Conservation (phyloP, 2,888 invertebrate species). For the Drosophila setosimentum region DNA sequence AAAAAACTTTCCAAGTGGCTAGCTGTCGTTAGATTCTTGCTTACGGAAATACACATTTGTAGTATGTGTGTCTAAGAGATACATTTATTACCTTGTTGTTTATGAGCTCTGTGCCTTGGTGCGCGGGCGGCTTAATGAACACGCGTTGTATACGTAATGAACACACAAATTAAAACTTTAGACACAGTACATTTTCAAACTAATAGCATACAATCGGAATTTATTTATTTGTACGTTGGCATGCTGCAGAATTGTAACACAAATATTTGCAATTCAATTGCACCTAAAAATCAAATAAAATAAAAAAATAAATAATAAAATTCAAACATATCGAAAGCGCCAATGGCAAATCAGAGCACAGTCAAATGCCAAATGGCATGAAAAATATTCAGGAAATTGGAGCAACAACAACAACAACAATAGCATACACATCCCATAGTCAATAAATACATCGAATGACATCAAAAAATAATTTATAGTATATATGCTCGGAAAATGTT, state of each 20-base stretch:
- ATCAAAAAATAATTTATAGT: slow-evolving; percentile 30
- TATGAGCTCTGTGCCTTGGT: slow-evolving; percentile 21
- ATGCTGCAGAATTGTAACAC: slow-evolving; percentile 56
- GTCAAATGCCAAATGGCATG: slow-evolving; percentile 50
- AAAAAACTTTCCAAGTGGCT: slow-evolving; percentile 37
- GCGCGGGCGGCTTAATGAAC: slow-evolving; percentile 53
- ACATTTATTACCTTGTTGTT: slow-evolving; percentile 46
- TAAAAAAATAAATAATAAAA: no score
- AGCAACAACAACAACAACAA: slow-evolving; percentile 32
- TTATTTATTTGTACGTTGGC: slow-evolving; percentile 63
- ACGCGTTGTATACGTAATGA: slow-evolving; percentile 48
- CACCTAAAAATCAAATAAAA: slow-evolving; percentile 48
- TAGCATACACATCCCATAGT: slow-evolving; percentile 14
- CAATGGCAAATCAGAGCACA: slow-evolving; percentile 30
- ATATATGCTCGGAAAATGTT: slow-evolving; percentile 32
- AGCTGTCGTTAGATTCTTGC: slow-evolving; percentile 19
- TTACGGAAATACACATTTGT: slow-evolving; percentile 31
- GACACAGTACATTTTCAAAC: slow-evolving; percentile 55
- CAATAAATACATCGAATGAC: slow-evolving; percentile 22
- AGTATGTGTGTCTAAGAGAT: slow-evolving; percentile 18
- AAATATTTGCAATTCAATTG: slow-evolving; percentile 81
- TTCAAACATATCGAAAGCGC: slow-evolving; percentile 27
- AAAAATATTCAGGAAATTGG: slow-evolving; percentile 58
- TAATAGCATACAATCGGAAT: slow-evolving; percentile 69
- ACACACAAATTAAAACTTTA: slow-evolving; percentile 67